phyloP scores from a whole-genome alignment of 2,888 invertebrate genomes.

The Nomada lathburiana region DNA sequence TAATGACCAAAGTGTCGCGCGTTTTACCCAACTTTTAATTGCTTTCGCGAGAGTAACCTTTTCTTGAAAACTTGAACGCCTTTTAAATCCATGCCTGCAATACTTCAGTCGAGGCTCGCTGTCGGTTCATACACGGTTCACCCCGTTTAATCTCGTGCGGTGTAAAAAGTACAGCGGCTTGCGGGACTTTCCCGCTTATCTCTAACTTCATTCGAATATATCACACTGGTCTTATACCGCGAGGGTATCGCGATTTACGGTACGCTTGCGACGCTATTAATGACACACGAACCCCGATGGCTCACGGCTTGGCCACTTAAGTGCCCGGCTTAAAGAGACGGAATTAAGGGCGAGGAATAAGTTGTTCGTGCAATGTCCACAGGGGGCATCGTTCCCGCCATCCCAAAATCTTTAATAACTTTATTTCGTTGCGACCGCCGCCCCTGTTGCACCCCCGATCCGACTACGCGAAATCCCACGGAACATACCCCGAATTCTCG shows the following conservation, averaged over 20 bases:
- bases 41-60: slow-evolving; percentile 42
- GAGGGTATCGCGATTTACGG: slow-evolving; percentile 46
- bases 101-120: slow-evolving; percentile 13
- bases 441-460: slow-evolving; percentile 23
- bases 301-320: slow-evolving; percentile 64
- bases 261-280: slow-evolving; percentile 66
- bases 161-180: background rate
- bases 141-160: background rate
- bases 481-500: slow-evolving; percentile 71
- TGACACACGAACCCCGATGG: slow-evolving; percentile 54
- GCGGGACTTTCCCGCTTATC: slow-evolving; percentile 41
- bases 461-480: slow-evolving; percentile 62
- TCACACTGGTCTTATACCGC: slow-evolving; percentile 21
- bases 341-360: slow-evolving; percentile 71
- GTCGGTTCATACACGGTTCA: background rate
- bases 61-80: slow-evolving; percentile 49
- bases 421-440: slow-evolving; percentile 66
- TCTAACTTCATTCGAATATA: slow-evolving; percentile 14
- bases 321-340: slow-evolving; percentile 68
- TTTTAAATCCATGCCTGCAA: slow-evolving; percentile 39
- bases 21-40: slow-evolving; percentile 59
- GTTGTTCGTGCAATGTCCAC: slow-evolving; percentile 72
- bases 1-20: slow-evolving; percentile 50
- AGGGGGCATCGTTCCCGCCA: slow-evolving; percentile 28
- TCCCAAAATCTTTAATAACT: slow-evolving; percentile 65